Conservation (phyloP, 1,140 invertebrate species). For the Bactericera cockerelli region DNA sequence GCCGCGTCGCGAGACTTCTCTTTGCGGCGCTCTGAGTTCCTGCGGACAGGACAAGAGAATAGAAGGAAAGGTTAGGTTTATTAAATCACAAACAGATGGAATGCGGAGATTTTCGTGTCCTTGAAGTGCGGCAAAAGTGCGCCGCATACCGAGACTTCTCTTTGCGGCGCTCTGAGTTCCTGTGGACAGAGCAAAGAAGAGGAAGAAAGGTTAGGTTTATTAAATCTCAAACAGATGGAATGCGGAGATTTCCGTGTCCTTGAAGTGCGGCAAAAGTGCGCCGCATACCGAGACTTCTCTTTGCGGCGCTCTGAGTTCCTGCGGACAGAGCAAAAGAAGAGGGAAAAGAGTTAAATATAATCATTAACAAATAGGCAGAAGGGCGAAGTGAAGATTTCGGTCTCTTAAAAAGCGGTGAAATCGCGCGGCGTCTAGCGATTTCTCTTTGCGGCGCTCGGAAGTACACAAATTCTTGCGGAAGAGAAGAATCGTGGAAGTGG, state of each 20-base stretch:
- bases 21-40: slow-evolving; percentile 90
- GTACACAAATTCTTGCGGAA: too few relatives aligned
- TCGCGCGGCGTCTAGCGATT: slow-evolving; percentile 84
- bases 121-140: slow-evolving; percentile 72
- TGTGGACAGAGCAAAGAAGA: slow-evolving; percentile 31
- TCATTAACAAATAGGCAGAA: too few relatives aligned
- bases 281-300: slow-evolving; percentile 90
- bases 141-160: slow-evolving; percentile 93
- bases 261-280: slow-evolving; percentile 74
- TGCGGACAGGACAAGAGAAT: slow-evolving; percentile 31
- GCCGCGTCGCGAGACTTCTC: slow-evolving; percentile 93
- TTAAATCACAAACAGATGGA: too few relatives aligned
- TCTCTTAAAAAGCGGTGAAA: slow-evolving; percentile 81
- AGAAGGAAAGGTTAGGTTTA: neutral
- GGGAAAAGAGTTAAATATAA: too few relatives aligned
- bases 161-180: slow-evolving; percentile 90
- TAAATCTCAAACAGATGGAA: too few relatives aligned
- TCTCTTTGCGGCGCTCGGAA: slow-evolving; percentile 92
- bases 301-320: slow-evolving; percentile 93
- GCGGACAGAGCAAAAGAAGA: too few relatives aligned
- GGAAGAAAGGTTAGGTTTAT: neutral
- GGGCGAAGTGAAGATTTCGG: slow-evolving; percentile 94
- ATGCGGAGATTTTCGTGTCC: too few relatives aligned
- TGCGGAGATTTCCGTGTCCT: slow-evolving; percentile 91
- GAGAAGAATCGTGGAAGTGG: too few relatives aligned